Base-by-base conservation (phyloP, 1,140 invertebrate genomes). In the Pseudomyrmex flavicornis region DNA sequence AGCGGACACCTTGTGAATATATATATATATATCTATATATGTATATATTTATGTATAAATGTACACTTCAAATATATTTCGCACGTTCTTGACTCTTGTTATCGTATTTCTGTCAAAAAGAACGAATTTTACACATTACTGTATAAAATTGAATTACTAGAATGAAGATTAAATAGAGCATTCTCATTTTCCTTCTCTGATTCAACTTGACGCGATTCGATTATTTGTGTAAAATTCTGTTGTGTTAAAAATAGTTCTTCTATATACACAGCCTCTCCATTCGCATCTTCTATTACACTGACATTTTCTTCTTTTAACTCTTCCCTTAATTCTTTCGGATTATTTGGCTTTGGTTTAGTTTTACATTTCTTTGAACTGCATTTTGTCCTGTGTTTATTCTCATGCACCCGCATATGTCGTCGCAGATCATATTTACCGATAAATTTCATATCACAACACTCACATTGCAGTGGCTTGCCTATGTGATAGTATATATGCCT, bases 381-480 rank as follows among this genome's bases (percentile, higher is more conserved):
- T 35, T 86, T 91, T 0, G 72, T 44, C n/a, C 63, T 92, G 0
- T 91, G 87, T 22, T 85, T 88, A 44, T 90, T 88, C 1, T 69
- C 91, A 22, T 94, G 93, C 61, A 93, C 92, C 69, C 89, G 91
- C 92, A 94, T 92, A 26, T 94, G 93, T 8, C 94, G 85, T 20
- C 91, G 90, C 5, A 94, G 82, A 73, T 94, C 93, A 20, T 94
- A 94, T 48, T 92, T 93, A 0, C 93, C 94, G 15, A 94, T 85
- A 50, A 94, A 94, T 35, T 90, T 88, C 5, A 93, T 88, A 1
- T 85, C 77, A 50, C 95, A 95, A 54, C 93, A 91, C 8, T 93
- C 93, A 76, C 95, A 95, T 12, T 91, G 91, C 61, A 93, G 94
- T 0, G 95, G 95, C 74, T 95, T 95, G 0, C 91, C 93, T 5